Evolutionary conservation across 1,140 invertebrate genomes (phyloP), one percentile per base, ranked within the genome.

Genomic region (Pseudomyrmex cubaensis): DNA sequence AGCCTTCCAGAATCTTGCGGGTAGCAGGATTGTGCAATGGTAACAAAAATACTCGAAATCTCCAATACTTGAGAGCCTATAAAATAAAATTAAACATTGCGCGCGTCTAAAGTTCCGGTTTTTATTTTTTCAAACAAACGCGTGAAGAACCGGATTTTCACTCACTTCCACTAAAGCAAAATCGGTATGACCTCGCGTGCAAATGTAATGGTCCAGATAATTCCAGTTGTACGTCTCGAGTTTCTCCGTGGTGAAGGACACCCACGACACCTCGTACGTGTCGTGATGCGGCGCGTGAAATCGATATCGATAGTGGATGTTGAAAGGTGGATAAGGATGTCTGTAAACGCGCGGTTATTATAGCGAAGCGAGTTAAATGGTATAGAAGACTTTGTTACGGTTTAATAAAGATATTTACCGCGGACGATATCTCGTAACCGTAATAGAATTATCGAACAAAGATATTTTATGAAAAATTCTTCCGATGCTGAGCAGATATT

Each of bases 151-250:
- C 48, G 9, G 13, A 10, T 54, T 25, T 77, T 52, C 22, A 64
- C 66, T 83, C 92, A 98, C 97, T 95, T 98, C 98, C 85, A 97
- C 96, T 22, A 99, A 95, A 44, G 96, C 95, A 94, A 98, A 98
- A 92, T 99, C 98, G 0, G 97, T 97, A 92, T 99, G 98, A 7
- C 98, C 98, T 64, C 97, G 95, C 1, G 98, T 98, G 92, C 98
- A 99, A 80, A 99, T 98, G 92, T 99, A 99, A 93, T 99, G 97
- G 94, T 99, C 98, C 93, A 99, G 95, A 93, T 98, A 98, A 95
- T 99, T 99, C 99, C 99, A 99, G 93, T 99, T 99, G 91, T 98
- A 99, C 90, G 97, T 98, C 94, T 99, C 98, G 25, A 99, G 94
- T 90, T 98, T 98, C 93, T 99, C 98, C 0, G 98, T 98, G 12